phyloP scores from a whole-genome alignment of 2,113 vertebrate species.

The Phrynosoma platyrhinos region DNA sequence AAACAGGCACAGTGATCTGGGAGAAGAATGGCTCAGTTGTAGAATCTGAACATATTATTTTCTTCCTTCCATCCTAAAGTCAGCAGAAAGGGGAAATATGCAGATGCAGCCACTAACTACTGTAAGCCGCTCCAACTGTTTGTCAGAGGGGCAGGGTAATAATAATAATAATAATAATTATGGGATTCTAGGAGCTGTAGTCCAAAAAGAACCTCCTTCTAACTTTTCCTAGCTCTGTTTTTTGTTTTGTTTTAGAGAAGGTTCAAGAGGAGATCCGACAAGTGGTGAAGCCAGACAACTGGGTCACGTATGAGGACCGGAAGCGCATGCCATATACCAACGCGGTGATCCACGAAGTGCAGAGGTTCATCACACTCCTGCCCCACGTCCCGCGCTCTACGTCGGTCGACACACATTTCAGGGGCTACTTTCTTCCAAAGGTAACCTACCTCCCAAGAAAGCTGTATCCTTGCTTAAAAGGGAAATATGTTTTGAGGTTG shows the following conservation, averaged over 20 bases:
- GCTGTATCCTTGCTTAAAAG: neutral
- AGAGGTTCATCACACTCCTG: slow-evolving; percentile 87
- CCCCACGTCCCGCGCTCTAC: slow-evolving; percentile 75
- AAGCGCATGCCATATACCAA: slow-evolving; percentile 82
- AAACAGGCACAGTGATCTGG: neutral
- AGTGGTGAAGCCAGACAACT: slow-evolving; percentile 52
- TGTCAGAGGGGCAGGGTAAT: no score
- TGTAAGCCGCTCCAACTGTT: no score
- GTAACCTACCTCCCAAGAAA: slow-evolving; percentile 48
- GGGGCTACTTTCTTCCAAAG: slow-evolving; percentile 81
- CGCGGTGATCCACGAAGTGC: slow-evolving; percentile 89
- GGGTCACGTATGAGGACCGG: slow-evolving; percentile 69
- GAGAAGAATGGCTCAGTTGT: neutral
- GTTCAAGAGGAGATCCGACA: slow-evolving; percentile 78
- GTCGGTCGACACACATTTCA: slow-evolving; percentile 63
- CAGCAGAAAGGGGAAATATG: no score
- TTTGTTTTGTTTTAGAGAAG: slow-evolving; percentile 59
- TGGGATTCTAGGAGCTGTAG: no score
- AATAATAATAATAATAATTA: no score
- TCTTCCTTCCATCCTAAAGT: no score
- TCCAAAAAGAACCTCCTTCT: no score
- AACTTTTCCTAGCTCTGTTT: no score
- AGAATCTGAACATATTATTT: neutral
- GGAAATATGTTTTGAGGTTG: neutral
- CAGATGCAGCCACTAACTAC: no score